A percentile compares a stretch with the other conserved stretches of the same genome.
phyloP scores from a whole-genome alignment of 2,888 invertebrate genomes.

The Mycalesis mineus region DNA sequence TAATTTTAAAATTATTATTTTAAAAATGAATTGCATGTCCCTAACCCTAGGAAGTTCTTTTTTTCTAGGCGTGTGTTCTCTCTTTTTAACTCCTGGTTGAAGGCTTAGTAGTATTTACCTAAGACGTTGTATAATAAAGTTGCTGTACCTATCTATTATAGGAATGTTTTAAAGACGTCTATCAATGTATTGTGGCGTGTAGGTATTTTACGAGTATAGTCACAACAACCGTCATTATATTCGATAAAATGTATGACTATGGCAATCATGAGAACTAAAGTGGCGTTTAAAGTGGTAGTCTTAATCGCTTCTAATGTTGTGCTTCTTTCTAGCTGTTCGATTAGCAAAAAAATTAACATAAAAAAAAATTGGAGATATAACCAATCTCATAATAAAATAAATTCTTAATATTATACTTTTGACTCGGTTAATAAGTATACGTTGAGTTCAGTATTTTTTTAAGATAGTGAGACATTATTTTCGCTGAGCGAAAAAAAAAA shows the following conservation, averaged over 20 bases:
- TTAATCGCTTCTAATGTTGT: not conserved
- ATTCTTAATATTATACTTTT: conserved; percentile 21
- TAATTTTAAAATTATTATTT: too few species aligned
- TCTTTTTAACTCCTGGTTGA: too few species aligned
- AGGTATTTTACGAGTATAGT: too few species aligned
- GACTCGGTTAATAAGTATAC: conserved; percentile 31
- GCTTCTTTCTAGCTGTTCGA: not conserved
- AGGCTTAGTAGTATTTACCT: too few species aligned
- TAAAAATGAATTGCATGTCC: too few species aligned
- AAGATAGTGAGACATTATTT: conserved; percentile 55
- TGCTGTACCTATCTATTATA: too few species aligned
- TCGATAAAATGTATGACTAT: not conserved
- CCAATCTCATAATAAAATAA: not conserved
- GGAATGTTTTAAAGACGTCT: too few species aligned
- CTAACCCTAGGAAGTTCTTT: too few species aligned
- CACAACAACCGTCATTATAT: not conserved
- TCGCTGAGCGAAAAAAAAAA: conserved; percentile 64
- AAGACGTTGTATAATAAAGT: too few species aligned
- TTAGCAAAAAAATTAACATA: not conserved
- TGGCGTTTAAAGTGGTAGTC: not conserved
- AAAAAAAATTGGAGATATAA: not conserved
- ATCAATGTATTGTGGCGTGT: too few species aligned
- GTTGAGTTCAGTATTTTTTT: conserved; percentile 40
- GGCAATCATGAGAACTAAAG: not conserved
- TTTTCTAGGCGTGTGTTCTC: too few species aligned